These are phyloP conservation scores for Erythrocebus patas DNA, from an alignment of 2,113 vertebrate species.

Conservation along the genomic window DNA sequence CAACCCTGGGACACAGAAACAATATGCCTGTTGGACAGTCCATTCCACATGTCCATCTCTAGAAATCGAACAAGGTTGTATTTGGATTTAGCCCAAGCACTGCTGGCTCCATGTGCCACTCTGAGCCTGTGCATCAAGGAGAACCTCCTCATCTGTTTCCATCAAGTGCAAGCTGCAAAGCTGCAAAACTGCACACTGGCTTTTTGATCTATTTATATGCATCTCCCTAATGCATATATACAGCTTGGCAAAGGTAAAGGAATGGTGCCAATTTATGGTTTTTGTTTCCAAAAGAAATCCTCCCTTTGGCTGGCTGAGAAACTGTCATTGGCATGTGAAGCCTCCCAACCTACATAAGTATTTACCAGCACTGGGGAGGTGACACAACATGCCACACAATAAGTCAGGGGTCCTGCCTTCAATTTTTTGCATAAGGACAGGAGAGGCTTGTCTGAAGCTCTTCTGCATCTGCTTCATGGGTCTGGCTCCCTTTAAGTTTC, in stretches of 20 bases:
- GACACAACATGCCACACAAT: rapidly evolving
- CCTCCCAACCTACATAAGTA: not conserved
- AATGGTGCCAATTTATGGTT: conserved; percentile 6
- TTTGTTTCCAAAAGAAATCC: conserved; percentile 24
- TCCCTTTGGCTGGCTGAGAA: conserved; percentile 6
- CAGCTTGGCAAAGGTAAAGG: not conserved
- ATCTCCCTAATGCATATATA: not conserved
- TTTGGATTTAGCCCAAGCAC: not conserved
- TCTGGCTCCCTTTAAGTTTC: not conserved
- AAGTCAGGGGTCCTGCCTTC: not conserved
- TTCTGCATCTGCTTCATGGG: not conserved
- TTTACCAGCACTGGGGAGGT: not conserved
- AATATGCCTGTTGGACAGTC: rapidly evolving
- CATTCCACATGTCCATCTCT: not conserved
- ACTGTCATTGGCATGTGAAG: not conserved
- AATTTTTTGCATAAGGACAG: not conserved
- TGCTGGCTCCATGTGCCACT: not conserved
- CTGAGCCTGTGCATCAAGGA: not conserved
- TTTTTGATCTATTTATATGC: conserved; percentile 8
- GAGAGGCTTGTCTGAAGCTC: not conserved
- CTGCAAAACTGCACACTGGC: not conserved
- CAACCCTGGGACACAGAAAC: not conserved
- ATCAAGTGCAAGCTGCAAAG: not conserved
- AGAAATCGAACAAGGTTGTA: not conserved
- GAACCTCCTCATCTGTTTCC: not conserved